Percentiles rank a stretch among this genome's conserved stretches.
Evolutionary conservation across 1,140 invertebrate genomes (phyloP).

Genomic region (Wiebesia pumilae): DNA sequence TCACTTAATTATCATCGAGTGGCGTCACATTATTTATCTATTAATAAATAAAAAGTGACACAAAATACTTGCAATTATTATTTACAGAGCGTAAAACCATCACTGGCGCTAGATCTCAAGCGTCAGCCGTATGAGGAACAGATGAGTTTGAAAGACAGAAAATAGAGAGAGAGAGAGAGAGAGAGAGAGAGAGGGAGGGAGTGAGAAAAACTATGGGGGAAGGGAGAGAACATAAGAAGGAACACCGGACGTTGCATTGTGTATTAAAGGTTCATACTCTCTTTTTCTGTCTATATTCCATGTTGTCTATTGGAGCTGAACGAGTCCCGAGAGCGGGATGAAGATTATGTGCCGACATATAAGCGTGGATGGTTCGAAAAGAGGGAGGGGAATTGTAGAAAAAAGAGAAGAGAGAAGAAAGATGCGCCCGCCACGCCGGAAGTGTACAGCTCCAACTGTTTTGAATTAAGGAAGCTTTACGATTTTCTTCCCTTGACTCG

Average conservation of each 20-base stretch:
- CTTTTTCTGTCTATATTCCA: conserved; percentile 26
- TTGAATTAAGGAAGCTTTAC: conserved; percentile 46
- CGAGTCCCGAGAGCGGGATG: conserved; percentile 1
- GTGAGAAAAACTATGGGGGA: no score
- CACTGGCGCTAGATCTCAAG: neutral
- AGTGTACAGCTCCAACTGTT: conserved; percentile 16
- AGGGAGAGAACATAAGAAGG: no score
- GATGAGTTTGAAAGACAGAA: neutral
- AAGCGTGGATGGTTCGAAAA: conserved; percentile 12
- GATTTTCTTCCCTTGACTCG: neutral
- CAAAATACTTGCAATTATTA: neutral
- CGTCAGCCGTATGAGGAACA: neutral
- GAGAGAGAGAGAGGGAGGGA: neutral
- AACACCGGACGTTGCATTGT: conserved; percentile 69
- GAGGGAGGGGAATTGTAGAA: neutral
- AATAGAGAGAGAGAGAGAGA: neutral
- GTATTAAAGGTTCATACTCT: conserved; percentile 53
- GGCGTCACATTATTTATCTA: no score
- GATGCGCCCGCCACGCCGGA: conserved; percentile 22
- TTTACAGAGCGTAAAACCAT: neutral
- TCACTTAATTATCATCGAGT: no score
- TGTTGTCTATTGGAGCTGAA: neutral
- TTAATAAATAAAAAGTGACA: neutral
- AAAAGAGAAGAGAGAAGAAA: neutral
- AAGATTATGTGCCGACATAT: conserved; percentile 43